phyloP scores from a whole-genome alignment of 2,888 invertebrate species.

The Pseudococcus viburni region DNA sequence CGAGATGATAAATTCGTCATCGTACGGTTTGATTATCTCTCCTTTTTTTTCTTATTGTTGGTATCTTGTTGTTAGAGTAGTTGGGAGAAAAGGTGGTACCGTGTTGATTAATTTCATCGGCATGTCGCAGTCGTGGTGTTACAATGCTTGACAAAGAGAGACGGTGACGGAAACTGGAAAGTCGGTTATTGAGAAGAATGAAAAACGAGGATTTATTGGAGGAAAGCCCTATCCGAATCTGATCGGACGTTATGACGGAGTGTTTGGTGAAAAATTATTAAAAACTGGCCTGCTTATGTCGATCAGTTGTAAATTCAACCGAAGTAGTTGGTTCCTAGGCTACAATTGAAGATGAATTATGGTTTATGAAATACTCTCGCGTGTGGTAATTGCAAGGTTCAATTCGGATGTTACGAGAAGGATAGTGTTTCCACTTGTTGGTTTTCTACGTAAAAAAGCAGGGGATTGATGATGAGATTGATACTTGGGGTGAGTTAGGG shows the following conservation, averaged over 20 bases:
- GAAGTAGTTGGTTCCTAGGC: background rate
- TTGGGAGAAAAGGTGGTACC: background rate
- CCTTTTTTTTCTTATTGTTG: background rate
- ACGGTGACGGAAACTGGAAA: background rate
- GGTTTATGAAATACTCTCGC: background rate
- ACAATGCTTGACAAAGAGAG: background rate
- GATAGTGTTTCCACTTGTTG: background rate
- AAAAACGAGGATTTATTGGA: background rate
- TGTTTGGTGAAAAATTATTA: background rate
- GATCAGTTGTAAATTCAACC: background rate
- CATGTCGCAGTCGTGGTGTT: background rate
- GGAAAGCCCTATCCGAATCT: background rate
- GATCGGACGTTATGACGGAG: slow-evolving; percentile 12
- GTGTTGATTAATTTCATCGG: background rate
- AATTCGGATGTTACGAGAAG: background rate
- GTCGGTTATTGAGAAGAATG: slow-evolving; percentile 25
- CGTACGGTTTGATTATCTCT: background rate
- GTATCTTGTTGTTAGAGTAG: background rate
- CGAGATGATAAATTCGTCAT: slow-evolving; percentile 44
- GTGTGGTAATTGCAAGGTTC: background rate
- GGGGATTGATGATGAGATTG: too few species aligned
- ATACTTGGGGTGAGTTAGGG: too few species aligned
- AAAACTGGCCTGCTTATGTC: slow-evolving; percentile 1
- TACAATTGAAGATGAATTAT: background rate
- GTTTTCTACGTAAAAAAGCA: background rate